Evolutionary conservation across 2,797 vertebrate genomes (phyloP), one percentile per base, ranked within the genome.

Genomic region (Bufotes viridis): DNA sequence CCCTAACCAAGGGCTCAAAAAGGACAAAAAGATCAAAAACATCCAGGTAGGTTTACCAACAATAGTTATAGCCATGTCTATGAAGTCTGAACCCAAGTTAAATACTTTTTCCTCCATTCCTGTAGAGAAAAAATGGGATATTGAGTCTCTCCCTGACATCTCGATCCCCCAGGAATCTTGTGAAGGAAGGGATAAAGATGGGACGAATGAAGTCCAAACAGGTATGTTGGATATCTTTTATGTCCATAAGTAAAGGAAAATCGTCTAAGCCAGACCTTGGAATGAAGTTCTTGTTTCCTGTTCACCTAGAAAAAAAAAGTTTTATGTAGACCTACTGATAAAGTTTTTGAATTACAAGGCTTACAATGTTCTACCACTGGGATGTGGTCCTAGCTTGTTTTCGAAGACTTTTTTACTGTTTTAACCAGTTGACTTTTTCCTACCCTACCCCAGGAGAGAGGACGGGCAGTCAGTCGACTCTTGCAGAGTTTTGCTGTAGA

Each of bases 401-500:
- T 53, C 15, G 12, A 12, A 22, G 49, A n/a, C 74, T 22, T 4
- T 22, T 4, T 75, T 13, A 12, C 18, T n/a, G 2, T 55, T 60
- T 34, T 22, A 2, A 74, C 20, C 18, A 18, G 15, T 26, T 75
- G 1, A 10, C 10, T 4, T 26, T 7, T 70, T 53, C 51, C 8
- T 0, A 49, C 60, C 10, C 69, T 42, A 42, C 34, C 6, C 18
- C 91, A 98, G 97, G 95, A 95, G 87, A 97, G 97, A 92, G 97
- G 97, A 75, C 96, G 95, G 7, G 97, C 96, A 0, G 97, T 98
- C 82, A 99, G 97, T 91, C 96, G 96, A 13, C 96, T 99, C 87
- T 94, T 99, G 92, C 96, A 98, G 93, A 98, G 97, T 93, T 97
- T 99, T 24, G 92, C 97, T 0, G 96, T 96, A 1, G 97, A 98